Base-by-base conservation (phyloP, 1,140 invertebrate species). In the Lucilia cuprina region DNA sequence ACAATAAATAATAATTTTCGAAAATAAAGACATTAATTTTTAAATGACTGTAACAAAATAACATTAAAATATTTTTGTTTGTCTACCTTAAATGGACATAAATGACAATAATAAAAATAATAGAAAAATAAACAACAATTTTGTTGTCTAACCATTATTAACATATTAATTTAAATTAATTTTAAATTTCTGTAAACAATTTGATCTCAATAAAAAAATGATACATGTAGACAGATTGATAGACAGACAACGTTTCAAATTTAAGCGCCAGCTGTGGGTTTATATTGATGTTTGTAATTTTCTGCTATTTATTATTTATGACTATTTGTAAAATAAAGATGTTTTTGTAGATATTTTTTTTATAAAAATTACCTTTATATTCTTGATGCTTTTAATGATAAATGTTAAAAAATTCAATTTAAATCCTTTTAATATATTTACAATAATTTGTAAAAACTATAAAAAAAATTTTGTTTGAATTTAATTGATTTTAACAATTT, bases 131-230 rank as follows among this genome's bases (percentile, higher is more conserved):
- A 70, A 70, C n/a, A 70, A 70, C 65, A 70, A 21, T 70, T 70
- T 25, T 10, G 65, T 21, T 21, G 65, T 70, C 65, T 21, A 25
- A 1, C 14, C 19, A 70, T 70, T 70, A 70, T 70, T 70, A 70
- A 70, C n/a, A 70, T 70, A 70, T 21, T 70, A 70, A 70, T 70
- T 70, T 70, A 21, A 60, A 70, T 70, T 70, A 70, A 70, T 70
- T 60, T 70, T 9, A 70, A 55, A 55, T 55, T 55, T 55, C 50
- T 17, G 41, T 41, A 55, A 55, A 55, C 50, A 55, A 55, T 17
- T 55, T 55, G 50, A 41, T 41, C 41, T 41, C 41, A 41, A 41
- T 41, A 41, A 55, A 55, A 55, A 55, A 55, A 55, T 49, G 25
- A 30, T 30, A 30, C 25, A 30, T 30, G 25, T n/a, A 41, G 0